These are phyloP conservation scores for Microctenopoma lineatum DNA, from an alignment of 2,797 vertebrate species.

Conservation along the genomic window DNA sequence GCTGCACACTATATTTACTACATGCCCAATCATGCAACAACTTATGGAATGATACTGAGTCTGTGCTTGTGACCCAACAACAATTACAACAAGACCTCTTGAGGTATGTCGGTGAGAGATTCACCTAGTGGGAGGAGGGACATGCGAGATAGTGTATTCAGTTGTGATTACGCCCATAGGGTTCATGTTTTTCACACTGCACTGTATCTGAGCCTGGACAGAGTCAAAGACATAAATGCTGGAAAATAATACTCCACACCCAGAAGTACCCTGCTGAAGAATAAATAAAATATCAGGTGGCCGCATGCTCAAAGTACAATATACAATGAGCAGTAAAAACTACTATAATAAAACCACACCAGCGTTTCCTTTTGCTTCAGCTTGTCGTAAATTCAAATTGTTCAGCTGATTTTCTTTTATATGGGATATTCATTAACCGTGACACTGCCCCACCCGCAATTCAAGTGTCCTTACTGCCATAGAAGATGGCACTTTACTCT, in stretches of 20 bases:
- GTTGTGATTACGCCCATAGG: not conserved
- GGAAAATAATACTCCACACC: constrained; percentile 31
- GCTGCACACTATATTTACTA: constrained; percentile 33
- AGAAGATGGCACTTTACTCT: constrained; percentile 49
- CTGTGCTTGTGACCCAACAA: not conserved
- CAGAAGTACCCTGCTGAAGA: not conserved
- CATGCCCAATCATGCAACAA: constrained; percentile 41
- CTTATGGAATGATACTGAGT: not conserved
- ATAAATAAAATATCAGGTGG: constrained; percentile 31
- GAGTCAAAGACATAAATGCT: constrained; percentile 11
- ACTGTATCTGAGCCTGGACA: constrained; percentile 24
- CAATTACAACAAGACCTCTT: not conserved
- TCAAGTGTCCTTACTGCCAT: constrained; percentile 21
- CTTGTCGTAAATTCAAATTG: not conserved
- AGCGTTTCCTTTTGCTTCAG: too few species aligned
- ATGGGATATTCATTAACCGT: not conserved
- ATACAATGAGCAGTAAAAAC: constrained; percentile 12
- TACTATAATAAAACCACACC: not conserved
- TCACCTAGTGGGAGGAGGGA: constrained; percentile 8
- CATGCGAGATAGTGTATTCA: not conserved
- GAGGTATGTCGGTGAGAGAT: not conserved
- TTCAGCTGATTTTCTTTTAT: not conserved
- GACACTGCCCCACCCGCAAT: constrained; percentile 8
- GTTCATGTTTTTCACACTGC: constrained; percentile 14
- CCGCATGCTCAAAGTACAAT: constrained; percentile 10